Evolutionary conservation across 1,140 invertebrate genomes (phyloP).

Genomic region (Lordiphosa clarofinis): DNA sequence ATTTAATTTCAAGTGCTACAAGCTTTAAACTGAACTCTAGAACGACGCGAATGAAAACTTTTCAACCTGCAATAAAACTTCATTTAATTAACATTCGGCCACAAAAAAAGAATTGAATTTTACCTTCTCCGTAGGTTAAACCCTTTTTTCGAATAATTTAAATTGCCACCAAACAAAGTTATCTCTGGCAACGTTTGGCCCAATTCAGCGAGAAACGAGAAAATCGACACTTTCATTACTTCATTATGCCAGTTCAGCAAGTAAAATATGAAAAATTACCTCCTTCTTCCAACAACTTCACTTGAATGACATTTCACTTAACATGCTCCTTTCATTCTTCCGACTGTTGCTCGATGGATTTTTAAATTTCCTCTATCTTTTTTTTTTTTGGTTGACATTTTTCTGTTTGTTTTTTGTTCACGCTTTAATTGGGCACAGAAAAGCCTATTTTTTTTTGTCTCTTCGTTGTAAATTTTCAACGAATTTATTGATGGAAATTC

Average conservation of each 20-base stretch:
- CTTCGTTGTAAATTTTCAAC: slow-evolving; percentile 22
- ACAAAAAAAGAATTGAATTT: not conserved
- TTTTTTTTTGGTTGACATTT: too few species aligned
- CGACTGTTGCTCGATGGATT: too few species aligned
- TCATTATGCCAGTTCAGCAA: slow-evolving; percentile 4
- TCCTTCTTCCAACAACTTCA: not conserved
- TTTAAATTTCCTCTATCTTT: too few species aligned
- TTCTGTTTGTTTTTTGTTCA: slow-evolving; percentile 3
- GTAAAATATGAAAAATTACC: not conserved
- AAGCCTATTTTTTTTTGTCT: not conserved
- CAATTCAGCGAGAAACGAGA: not conserved
- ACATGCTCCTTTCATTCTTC: not conserved
- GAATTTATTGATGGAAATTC: slow-evolving; percentile 38
- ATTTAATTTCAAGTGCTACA: too few species aligned
- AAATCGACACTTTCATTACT: slow-evolving; percentile 6
- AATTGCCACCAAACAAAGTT: not conserved
- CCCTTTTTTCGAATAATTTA: too few species aligned
- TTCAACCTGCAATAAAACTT: slow-evolving; percentile 8
- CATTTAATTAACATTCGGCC: slow-evolving; percentile 9
- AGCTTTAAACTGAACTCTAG: too few species aligned
- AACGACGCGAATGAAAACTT: too few species aligned
- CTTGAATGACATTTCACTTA: slow-evolving; percentile 26
- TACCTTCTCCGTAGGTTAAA: not conserved
- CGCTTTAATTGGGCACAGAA: slow-evolving; percentile 32
- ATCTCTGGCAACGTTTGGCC: slow-evolving; percentile 4